A percentile compares a stretch with the other conserved stretches of the same genome.
Evolutionary conservation across 1,140 invertebrate species (phyloP).

Genomic region (Drosophila repletoides): DNA sequence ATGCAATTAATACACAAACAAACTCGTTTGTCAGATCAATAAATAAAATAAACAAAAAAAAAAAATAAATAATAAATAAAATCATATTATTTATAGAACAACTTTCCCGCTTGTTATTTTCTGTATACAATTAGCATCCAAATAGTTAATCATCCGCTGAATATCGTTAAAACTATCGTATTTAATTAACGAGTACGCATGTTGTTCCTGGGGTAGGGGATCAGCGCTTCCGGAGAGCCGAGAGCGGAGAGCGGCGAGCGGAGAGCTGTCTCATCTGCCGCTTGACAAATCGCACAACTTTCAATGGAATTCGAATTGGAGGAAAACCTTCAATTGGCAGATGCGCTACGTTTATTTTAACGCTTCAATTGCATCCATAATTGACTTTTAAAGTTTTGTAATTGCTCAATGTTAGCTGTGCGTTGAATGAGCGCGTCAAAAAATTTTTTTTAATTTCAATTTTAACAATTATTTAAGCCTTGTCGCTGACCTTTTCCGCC

Average conservation of each 20-base stretch:
- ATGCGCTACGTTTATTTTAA: conserved; percentile 52
- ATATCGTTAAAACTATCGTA: no score
- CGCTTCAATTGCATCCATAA: conserved; percentile 52
- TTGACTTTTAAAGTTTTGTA: conserved; percentile 58
- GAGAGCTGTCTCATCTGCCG: background rate
- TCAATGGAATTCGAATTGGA: conserved; percentile 16
- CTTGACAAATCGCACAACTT: conserved; percentile 22
- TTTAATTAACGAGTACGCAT: background rate
- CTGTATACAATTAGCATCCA: conserved; percentile 2
- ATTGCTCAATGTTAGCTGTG: conserved; percentile 30
- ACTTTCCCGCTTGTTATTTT: conserved; percentile 20
- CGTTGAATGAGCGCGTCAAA: conserved; percentile 49
- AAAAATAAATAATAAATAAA: conserved; percentile 40
- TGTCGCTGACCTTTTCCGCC: conserved; percentile 56
- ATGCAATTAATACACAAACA: conserved; percentile 9
- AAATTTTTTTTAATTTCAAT: background rate
- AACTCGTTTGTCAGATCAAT: conserved; percentile 39
- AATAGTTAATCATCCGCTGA: conserved; percentile 22
- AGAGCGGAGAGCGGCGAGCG: no score
- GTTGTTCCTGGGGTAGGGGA: background rate
- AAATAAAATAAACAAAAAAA: conserved; percentile 43
- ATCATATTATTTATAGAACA: conserved; percentile 32
- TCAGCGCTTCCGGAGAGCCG: conserved; percentile 14
- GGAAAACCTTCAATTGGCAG: conserved; percentile 57
- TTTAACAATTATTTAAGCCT: conserved; percentile 60